phyloP scores from a whole-genome alignment of 92 coral and sea anemone genomes.

The Epizoanthus rinbou region DNA sequence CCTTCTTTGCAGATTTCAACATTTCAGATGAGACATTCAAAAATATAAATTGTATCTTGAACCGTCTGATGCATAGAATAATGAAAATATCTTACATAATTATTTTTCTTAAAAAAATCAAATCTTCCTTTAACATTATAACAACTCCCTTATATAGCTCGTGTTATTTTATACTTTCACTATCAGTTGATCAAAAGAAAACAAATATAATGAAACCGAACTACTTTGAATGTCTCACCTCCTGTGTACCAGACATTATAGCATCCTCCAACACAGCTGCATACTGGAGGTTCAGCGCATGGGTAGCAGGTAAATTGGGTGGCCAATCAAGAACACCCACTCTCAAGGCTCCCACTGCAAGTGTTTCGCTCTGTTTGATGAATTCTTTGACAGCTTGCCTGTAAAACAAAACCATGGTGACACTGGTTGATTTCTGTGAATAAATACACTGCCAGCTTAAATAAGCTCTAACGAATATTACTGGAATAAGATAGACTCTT shows the following conservation, averaged over 20 bases:
- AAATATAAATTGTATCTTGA: no score
- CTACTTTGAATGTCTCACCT: constrained; percentile 21
- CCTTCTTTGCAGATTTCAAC: no score
- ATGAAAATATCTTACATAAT: no score
- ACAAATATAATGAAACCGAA: no score
- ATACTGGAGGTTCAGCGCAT: constrained; percentile 70
- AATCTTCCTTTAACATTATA: no score
- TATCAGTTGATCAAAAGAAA: no score
- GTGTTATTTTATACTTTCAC: no score
- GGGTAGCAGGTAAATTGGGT: constrained; percentile 64
- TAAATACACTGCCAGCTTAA: background rate
- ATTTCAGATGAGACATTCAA: no score
- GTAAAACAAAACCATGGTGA: background rate
- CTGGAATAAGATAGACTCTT: no score
- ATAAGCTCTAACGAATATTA: background rate
- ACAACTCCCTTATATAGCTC: no score
- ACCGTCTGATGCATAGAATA: no score
- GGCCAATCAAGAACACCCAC: constrained; percentile 89
- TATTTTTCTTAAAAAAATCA: no score
- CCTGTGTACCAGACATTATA: constrained; percentile 56
- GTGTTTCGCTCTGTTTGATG: constrained; percentile 62
- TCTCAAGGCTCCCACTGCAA: constrained; percentile 72
- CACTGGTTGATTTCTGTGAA: background rate
- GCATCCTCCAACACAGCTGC: constrained; percentile 62
- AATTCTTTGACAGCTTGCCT: constrained; percentile 87